Evolutionary conservation across 2,888 invertebrate genomes (phyloP).

Genomic region (Mythimna vitellina): DNA sequence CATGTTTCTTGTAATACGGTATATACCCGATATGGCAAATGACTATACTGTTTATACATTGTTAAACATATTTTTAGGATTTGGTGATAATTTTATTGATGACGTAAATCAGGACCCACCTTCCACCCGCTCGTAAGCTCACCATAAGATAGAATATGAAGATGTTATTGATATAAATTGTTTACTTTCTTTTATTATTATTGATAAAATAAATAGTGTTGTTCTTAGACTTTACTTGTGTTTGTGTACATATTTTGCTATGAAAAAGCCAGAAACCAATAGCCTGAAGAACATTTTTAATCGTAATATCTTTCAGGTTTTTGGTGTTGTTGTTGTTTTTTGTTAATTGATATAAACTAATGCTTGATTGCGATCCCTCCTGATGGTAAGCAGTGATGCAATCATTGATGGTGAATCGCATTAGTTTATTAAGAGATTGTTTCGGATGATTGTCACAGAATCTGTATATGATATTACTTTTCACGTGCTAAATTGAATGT

Average conservation of each 20-base stretch:
- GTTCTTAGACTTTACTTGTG: not conserved
- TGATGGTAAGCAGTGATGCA: too few relatives aligned
- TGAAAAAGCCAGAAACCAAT: not conserved
- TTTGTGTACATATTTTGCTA: not conserved
- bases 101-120: conserved; percentile 12
- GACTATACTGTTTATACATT: not conserved
- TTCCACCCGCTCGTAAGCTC: conserved; percentile 9
- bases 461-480: not conserved
- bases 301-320: conserved; percentile 2
- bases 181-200: not conserved
- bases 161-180: not conserved
- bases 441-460: conserved; percentile 1
- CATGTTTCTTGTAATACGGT: not conserved
- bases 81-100: too few relatives aligned
- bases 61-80: too few relatives aligned
- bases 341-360: too few relatives aligned
- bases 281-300: conserved; percentile 10
- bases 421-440: too few relatives aligned
- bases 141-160: conserved; percentile 1
- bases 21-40: not conserved
- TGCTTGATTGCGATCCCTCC: too few relatives aligned
- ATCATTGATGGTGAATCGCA: too few relatives aligned
- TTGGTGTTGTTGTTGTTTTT: conserved; percentile 5
- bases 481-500: not conserved
- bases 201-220: not conserved